Conservation (phyloP, 2,113 vertebrate species). For the Telmatochromis brichardi region DNA sequence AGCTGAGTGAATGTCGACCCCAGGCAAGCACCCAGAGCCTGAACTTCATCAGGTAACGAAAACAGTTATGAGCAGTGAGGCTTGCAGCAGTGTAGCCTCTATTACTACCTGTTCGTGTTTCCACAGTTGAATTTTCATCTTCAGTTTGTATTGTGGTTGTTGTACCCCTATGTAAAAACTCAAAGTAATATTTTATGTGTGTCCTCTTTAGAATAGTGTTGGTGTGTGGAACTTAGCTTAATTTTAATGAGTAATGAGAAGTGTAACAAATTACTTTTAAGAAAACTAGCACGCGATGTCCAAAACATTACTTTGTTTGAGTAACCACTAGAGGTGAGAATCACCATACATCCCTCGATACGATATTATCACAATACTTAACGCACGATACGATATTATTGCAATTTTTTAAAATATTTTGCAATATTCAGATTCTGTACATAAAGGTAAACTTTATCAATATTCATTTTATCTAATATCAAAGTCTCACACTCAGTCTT, state of each 20-base stretch:
- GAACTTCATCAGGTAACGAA: neutral
- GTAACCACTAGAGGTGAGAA: neutral
- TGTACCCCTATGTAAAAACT: neutral
- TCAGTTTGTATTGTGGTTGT: neutral
- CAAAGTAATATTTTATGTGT: neutral
- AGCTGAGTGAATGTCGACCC: neutral
- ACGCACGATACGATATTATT: too few relatives aligned
- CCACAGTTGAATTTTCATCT: neutral
- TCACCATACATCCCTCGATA: neutral
- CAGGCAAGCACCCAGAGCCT: neutral
- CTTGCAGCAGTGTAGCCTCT: neutral
- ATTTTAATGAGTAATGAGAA: neutral
- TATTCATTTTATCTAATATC: too few relatives aligned
- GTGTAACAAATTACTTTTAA: neutral
- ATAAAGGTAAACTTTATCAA: too few relatives aligned
- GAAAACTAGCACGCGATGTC: neutral
- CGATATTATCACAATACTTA: too few relatives aligned
- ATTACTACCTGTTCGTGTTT: neutral
- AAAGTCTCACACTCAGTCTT: too few relatives aligned
- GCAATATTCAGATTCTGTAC: too few relatives aligned
- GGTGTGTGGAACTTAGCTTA: neutral
- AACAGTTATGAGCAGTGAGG: neutral
- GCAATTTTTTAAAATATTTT: too few relatives aligned
- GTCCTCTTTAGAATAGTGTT: neutral
- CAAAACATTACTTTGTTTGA: neutral